phyloP scores from a whole-genome alignment of 2,888 invertebrate genomes.

The Beris chalybata region DNA sequence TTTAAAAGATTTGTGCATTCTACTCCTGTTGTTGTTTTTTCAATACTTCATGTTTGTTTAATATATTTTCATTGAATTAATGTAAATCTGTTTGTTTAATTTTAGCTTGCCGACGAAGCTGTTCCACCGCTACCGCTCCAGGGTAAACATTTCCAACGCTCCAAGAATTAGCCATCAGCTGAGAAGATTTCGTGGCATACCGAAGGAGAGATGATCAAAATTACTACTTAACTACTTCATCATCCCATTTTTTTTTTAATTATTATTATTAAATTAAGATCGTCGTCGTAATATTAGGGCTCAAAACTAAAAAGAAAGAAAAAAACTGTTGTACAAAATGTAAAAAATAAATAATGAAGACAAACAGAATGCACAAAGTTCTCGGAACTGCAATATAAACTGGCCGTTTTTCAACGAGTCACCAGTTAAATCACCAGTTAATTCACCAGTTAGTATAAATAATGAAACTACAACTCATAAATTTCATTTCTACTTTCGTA shows the following conservation, averaged over 20 bases:
- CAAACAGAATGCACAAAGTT: no score
- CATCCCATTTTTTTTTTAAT: conserved; percentile 20
- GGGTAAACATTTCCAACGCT: conserved; percentile 49
- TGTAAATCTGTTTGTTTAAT: background rate
- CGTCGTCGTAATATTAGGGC: conserved; percentile 4
- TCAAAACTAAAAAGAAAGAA: conserved; percentile 23
- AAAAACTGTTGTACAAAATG: background rate
- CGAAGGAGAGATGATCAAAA: background rate
- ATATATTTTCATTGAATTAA: no score
- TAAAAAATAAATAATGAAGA: no score
- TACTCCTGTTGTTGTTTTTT: no score
- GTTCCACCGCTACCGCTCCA: conserved; percentile 48
- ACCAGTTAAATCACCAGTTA: no score
- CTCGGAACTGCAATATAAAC: no score
- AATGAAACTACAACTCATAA: no score
- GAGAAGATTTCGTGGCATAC: background rate
- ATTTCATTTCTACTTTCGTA: no score
- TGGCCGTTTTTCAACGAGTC: no score
- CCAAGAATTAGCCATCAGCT: conserved; percentile 44
- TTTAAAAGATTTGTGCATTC: no score
- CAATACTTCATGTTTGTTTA: no score
- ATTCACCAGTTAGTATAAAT: no score
- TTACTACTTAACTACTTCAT: conserved; percentile 13
- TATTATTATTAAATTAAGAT: conserved; percentile 3
- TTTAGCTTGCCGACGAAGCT: conserved; percentile 48